Conservation (phyloP, 2,797 vertebrate genomes). For the Poecilia wingei region DNA sequence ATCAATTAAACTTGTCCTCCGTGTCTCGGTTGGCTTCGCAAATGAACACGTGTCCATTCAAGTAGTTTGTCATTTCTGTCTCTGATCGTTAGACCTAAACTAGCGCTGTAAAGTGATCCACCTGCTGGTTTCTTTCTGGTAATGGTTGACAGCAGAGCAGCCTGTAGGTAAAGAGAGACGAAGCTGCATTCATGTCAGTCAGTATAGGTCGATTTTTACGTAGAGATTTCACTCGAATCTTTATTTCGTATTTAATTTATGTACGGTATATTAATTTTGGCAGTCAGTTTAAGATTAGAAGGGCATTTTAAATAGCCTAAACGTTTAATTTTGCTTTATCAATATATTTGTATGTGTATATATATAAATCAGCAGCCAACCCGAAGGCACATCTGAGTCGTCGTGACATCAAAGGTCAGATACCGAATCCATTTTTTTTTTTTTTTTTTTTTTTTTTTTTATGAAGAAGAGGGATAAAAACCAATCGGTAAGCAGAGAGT, state of each 20-base stretch:
- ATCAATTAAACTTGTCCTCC: background rate
- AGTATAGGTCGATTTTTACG: background rate
- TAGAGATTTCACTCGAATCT: background rate
- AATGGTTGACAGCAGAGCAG: background rate
- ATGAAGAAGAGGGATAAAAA: too few species aligned
- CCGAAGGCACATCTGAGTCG: background rate
- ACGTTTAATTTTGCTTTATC: background rate
- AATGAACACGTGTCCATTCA: background rate
- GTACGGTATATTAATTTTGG: background rate
- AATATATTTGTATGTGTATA: too few species aligned
- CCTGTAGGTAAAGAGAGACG: background rate
- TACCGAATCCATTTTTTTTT: background rate
- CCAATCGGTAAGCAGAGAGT: background rate
- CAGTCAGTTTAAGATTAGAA: background rate
- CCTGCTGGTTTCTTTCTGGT: background rate
- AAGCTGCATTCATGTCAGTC: background rate
- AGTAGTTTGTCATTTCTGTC: background rate
- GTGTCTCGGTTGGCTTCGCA: background rate
- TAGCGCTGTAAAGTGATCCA: background rate
- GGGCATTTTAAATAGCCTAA: background rate
- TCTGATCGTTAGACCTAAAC: background rate
- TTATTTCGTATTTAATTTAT: background rate
- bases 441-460: too few species aligned
- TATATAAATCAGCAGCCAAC: background rate
- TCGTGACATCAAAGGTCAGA: slow-evolving; percentile 38